Evolutionary conservation across 2,888 invertebrate species (phyloP), one percentile per base, ranked within the genome.

Genomic region (Drosophila aldrichi): DNA sequence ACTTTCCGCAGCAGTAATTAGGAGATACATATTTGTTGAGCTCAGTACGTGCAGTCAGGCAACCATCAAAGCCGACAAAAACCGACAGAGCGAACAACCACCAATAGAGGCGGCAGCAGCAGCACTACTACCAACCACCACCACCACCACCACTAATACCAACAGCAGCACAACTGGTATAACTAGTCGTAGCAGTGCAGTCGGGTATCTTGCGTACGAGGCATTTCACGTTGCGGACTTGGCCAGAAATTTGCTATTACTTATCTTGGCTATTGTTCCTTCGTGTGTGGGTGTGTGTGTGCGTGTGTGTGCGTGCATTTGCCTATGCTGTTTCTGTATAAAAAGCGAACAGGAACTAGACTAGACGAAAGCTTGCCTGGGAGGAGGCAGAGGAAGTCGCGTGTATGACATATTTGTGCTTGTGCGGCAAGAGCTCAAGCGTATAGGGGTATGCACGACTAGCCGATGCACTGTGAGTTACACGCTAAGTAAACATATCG

Each of bases 201-300:
- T 36, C 22, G 40, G 56, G 46, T 51, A 59, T 34, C 60, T 38
- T 16, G 22, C 32, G 55, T 56, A 44, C 48, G 55, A 41, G 73
- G 61, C 73, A 73, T 72, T 74, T 67, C 72, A 57, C 49, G 54
- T 44, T 54, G 52, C 52, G 74, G 55, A 60, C 72, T 81, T 72
- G 75, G 64, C 81, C 75, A 81, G 72, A 79, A 82, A 87, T 87
- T 87, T 87, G 73, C 84, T 63, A 87, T 87, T 81, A 87, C 79
- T 87, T 82, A 78, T 76, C 73, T 78, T 57, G 66, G 81, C 72
- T 78, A 75, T 84, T 81, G 72, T 84, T 82, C 67, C 74, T 38
- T 67, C 38, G 54, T 20, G 54, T 20, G 61, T 40, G 46, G 48
- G 48, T 52, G 22, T 56, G 54, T 43, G 52, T 32, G 46, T n/a